These are phyloP conservation scores for Agonopterix alstromeriana DNA, from an alignment of 2,888 invertebrate species.

Conservation along the genomic window DNA sequence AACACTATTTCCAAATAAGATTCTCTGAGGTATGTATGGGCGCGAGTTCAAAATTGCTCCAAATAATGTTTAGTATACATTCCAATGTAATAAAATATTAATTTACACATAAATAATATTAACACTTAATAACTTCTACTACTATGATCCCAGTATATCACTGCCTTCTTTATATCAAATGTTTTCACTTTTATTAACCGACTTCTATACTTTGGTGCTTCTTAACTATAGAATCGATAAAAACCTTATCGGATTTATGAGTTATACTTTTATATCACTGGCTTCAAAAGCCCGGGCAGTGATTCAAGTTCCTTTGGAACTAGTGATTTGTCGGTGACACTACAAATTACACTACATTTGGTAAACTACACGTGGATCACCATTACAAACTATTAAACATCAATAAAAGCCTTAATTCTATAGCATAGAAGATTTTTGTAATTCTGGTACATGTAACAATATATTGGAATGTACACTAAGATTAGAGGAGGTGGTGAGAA, in stretches of 20 bases:
- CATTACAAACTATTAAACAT: background rate
- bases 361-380: background rate
- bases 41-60: background rate
- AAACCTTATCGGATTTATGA: background rate
- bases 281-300: constrained; percentile 44
- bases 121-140: background rate
- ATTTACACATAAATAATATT: background rate
- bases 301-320: constrained; percentile 24
- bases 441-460: background rate
- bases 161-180: constrained; percentile 2
- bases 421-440: background rate
- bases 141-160: constrained; percentile 4
- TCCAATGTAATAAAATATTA: constrained; percentile 2
- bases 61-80: constrained; percentile 5
- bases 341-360: background rate
- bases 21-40: background rate
- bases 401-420: background rate
- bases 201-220: constrained; percentile 1
- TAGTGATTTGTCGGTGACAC: constrained; percentile 3
- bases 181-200: background rate
- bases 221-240: background rate
- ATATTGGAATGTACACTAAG: constrained; percentile 9
- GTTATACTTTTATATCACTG: constrained; percentile 28
- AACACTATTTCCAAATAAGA: background rate
- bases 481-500: background rate